Evolutionary conservation across 30 jellyfish, hydroid and myxozoan species (phyloP), one percentile per base, ranked within the genome.

Genomic region (Phacellophora camtschatica): DNA sequence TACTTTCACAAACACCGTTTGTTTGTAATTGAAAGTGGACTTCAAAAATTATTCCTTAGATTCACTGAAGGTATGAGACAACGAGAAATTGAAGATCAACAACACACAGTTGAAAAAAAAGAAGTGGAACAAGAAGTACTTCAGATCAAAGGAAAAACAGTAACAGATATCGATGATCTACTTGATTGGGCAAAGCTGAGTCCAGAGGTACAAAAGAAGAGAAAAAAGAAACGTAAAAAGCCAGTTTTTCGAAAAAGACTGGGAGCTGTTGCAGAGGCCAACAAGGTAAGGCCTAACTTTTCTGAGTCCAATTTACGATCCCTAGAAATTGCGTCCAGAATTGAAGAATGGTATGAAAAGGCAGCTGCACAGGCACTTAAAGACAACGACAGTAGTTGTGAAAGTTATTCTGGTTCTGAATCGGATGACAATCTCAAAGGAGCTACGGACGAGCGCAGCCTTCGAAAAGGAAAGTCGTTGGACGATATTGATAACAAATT

Each of bases 381-480:
- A 12, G 83, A 49, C 16, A 74, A 73, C 16, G 18, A 37, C 18
- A 74, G 53, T 24, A 64, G 77, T 27, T 64, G 5, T 50, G 91
- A 66, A 56, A 64, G 84, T 54, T 64, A 53, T n/a, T 80, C 84
- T 1, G 83, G 91, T 9, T 80, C 91, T 0, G 91, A 80, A 64
- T 55, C 77, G 18, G 91, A 80, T 15, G 84, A 65, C 4, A 51
- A 11, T 31, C 42, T 58, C 29, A 56, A 67, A 19, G 61, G 28
- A 20, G 36, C 20, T 31, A 18, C 53, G 30, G 27, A 32, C 46
- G 58, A 63, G 30, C 28, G 8, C 20, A n/a, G n/a, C n/a, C 2
- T 64, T 42, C 61, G 41, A 25, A 51, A 80, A 30, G 91, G 91
- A 5, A 80, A 80, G 46, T 59, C 81, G 32, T 34, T 59, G 0